Percentiles rank a stretch among this genome's conserved stretches.
Evolutionary conservation across 2,888 invertebrate genomes (phyloP).

Genomic region (Drosophila phalerata): DNA sequence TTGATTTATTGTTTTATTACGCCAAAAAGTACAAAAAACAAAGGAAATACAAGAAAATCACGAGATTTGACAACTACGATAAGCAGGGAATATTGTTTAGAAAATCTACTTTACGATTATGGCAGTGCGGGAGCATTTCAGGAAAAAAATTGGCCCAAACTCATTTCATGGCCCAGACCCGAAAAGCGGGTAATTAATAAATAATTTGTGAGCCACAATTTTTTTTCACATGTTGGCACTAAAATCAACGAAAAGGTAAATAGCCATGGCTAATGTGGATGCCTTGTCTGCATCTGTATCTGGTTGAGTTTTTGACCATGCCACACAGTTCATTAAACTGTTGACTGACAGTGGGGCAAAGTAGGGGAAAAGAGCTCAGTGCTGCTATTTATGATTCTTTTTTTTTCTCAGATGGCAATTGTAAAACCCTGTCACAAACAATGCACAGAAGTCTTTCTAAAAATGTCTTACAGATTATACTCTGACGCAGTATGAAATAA

Average conservation of each 20-base stretch:
- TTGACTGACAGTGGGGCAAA: constrained; percentile 27
- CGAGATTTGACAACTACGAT: constrained; percentile 60
- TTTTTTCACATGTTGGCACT: constrained; percentile 63
- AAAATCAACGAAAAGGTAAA: constrained; percentile 63
- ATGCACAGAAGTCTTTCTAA: constrained; percentile 36
- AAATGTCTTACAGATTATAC: neutral
- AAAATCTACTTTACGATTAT: constrained; percentile 15
- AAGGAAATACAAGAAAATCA: constrained; percentile 31
- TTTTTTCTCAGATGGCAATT: constrained; percentile 39
- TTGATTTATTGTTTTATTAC: constrained; percentile 78
- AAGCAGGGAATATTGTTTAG: constrained; percentile 54
- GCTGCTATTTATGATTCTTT: constrained; percentile 51
- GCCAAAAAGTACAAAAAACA: constrained; percentile 54
- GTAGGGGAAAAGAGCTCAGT: constrained; percentile 1
- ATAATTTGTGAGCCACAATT: constrained; percentile 68
- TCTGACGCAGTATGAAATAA: neutral
- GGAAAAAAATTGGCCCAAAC: constrained; percentile 31
- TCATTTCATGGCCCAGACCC: constrained; percentile 21
- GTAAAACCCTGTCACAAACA: constrained; percentile 23
- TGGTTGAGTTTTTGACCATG: constrained; percentile 8
- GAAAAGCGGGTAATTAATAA: constrained; percentile 71
- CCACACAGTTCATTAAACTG: constrained; percentile 69
- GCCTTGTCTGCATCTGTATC: constrained; percentile 6
- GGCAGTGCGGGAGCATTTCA: constrained; percentile 41
- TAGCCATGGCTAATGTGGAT: constrained; percentile 65